Conservation (phyloP, 2,888 invertebrate genomes). For the Quadroppia sp. region DNA sequence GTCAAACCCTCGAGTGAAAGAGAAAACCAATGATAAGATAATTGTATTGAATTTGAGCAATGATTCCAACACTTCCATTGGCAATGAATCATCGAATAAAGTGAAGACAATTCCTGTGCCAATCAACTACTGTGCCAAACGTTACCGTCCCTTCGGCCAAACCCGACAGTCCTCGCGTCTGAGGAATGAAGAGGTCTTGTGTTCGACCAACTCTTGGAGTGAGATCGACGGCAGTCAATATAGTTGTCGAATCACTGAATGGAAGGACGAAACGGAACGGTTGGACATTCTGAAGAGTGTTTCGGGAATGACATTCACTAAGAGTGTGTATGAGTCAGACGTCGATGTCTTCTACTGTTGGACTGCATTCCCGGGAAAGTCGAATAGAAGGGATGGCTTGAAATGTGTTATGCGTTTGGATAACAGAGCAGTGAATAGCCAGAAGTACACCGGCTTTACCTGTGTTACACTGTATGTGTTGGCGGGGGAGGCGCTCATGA, state of each 20-base stretch:
- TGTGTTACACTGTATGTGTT: background rate
- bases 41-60: too few species aligned
- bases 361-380: background rate
- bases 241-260: background rate
- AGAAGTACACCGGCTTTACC: background rate
- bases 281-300: background rate
- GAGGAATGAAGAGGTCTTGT: background rate
- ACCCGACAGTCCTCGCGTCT: background rate
- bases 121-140: background rate
- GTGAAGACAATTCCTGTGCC: background rate
- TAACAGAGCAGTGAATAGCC: background rate
- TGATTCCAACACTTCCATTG: too few species aligned
- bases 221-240: constrained; percentile 7
- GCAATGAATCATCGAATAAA: too few species aligned
- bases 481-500: background rate
- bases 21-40: too few species aligned
- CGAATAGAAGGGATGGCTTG: background rate
- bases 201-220: background rate
- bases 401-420: constrained; percentile 14
- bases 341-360: background rate
- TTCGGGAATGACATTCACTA: background rate
- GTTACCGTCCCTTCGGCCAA: background rate
- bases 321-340: background rate
- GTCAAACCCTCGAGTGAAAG: too few species aligned
- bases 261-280: background rate